These are phyloP conservation scores for Melanotaenia trifasciata DNA, from an alignment of 2,797 vertebrate genomes.

Conservation along the genomic window DNA sequence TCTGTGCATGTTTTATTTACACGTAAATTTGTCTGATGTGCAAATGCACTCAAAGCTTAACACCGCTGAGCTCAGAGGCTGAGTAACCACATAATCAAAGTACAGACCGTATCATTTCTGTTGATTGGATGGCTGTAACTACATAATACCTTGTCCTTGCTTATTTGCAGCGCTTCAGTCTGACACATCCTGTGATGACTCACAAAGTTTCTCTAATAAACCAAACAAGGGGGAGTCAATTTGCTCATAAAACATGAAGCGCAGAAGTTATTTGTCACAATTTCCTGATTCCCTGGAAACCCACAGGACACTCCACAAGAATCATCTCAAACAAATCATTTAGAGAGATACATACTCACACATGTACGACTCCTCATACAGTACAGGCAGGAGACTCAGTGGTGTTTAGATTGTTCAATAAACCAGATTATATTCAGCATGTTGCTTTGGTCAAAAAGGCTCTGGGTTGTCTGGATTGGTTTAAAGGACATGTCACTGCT, in stretches of 20 bases:
- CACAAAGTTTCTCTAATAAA: slow-evolving; percentile 48
- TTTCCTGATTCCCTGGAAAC: slow-evolving; percentile 42
- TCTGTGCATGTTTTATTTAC: slow-evolving; percentile 29
- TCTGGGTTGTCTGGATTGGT: slow-evolving; percentile 38
- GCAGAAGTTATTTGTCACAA: slow-evolving; percentile 48
- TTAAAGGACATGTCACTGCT: slow-evolving; percentile 39
- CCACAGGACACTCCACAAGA: slow-evolving; percentile 52
- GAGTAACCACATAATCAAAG: slow-evolving; percentile 61
- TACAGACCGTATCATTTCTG: slow-evolving; percentile 57
- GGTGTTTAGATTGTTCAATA: slow-evolving; percentile 39
- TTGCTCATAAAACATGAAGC: slow-evolving; percentile 38
- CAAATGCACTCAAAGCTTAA: slow-evolving; percentile 30
- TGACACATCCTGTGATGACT: slow-evolving; percentile 63
- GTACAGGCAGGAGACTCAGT: slow-evolving; percentile 45
- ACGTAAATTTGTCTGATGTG: slow-evolving; percentile 28
- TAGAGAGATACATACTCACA: slow-evolving; percentile 30
- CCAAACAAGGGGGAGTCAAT: slow-evolving; percentile 47
- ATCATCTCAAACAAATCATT: slow-evolving; percentile 26
- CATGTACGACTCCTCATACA: slow-evolving; percentile 6
- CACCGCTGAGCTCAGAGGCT: slow-evolving; percentile 25
- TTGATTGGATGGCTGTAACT: slow-evolving; percentile 66
- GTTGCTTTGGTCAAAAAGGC: slow-evolving; percentile 38
- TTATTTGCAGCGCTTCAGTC: slow-evolving; percentile 48
- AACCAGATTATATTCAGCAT: slow-evolving; percentile 61
- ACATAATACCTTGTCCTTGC: slow-evolving; percentile 53